Base-by-base conservation (phyloP, 2,888 invertebrate genomes). In the Ommatoiulus sabulosus region DNA sequence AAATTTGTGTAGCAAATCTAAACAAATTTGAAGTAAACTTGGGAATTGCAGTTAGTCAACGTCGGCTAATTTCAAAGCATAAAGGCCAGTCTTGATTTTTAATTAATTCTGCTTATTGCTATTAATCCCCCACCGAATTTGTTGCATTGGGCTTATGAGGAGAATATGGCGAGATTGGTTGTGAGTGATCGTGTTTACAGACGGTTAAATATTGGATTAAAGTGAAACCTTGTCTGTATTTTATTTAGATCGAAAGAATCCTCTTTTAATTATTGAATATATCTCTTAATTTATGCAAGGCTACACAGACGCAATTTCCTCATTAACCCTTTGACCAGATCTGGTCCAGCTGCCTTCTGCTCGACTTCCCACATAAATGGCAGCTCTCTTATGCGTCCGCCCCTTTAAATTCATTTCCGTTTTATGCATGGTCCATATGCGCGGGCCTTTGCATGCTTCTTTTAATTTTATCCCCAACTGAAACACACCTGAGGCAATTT, bases 381-480 rank as follows among this genome's bases (percentile, higher is more conserved):
- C 72, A 72, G 72, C 24, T 72, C 72, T 72, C 24, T 20, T 24
- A 24, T 72, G 24, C 72, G 72, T 72, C 72, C 72, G 20, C 72
- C 72, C n/a, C 24, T 72, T 72, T 20, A 24, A 72, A 72, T 10
- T 72, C 72, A 72, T 72, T 72, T 72, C 72, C 72, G 72, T 72
- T 72, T 72, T 72, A 17, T 72, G 8, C 72, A 72, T 72, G 72
- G 72, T 72, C 24, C 72, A 72, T 72, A 17, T 72, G 72, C 24
- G 72, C 24, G 3, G 24, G 72, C 72, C 72, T 72, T 24, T 24
- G 24, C 1, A 72, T 72, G 24, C 24, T 24, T 72, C 72, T 72
- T 72, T 72, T 72, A 72, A 72, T 72, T 72, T 72, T 72, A 72
- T 72, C 72, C 72, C 72, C 72, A 72, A 72, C 72, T 72, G 72